These are phyloP conservation scores for Lucilia cuprina DNA, from an alignment of 1,140 invertebrate species.

Conservation along the genomic window DNA sequence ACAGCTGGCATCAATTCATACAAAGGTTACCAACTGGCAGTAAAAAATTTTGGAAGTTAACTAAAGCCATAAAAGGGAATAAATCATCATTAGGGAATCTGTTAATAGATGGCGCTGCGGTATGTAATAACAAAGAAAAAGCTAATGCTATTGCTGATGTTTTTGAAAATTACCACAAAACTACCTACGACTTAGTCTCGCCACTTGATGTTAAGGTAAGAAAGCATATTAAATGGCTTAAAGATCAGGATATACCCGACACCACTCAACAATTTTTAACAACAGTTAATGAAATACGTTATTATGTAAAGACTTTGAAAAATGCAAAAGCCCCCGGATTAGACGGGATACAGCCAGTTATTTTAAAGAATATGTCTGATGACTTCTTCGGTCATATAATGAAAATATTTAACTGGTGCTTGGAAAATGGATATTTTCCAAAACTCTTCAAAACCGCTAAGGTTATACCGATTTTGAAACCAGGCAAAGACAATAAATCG, in stretches of 20 bases:
- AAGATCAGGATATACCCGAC: neutral
- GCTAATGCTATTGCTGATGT: neutral
- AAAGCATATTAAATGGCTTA: neutral
- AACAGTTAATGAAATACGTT: neutral
- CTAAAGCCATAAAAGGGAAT: neutral
- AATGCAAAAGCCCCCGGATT: too few species aligned
- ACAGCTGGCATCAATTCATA: neutral
- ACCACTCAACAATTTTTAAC: neutral
- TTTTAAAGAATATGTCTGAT: neutral
- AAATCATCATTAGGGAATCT: neutral
- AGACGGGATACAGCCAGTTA: too few species aligned
- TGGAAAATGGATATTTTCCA: too few species aligned
- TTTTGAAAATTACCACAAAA: neutral
- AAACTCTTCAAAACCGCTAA: too few species aligned
- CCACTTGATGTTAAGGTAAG: neutral
- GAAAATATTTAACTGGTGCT: too few species aligned
- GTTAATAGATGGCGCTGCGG: neutral
- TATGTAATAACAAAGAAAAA: neutral
- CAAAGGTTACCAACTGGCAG: neutral
- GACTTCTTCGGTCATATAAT: too few species aligned
- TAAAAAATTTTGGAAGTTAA: neutral
- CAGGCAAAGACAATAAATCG: too few species aligned
- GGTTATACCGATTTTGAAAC: too few species aligned
- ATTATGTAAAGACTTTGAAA: too few species aligned
- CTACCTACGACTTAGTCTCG: neutral